These are phyloP conservation scores for Conus canariensis DNA, from an alignment of 2,888 invertebrate species.

Conservation along the genomic window DNA sequence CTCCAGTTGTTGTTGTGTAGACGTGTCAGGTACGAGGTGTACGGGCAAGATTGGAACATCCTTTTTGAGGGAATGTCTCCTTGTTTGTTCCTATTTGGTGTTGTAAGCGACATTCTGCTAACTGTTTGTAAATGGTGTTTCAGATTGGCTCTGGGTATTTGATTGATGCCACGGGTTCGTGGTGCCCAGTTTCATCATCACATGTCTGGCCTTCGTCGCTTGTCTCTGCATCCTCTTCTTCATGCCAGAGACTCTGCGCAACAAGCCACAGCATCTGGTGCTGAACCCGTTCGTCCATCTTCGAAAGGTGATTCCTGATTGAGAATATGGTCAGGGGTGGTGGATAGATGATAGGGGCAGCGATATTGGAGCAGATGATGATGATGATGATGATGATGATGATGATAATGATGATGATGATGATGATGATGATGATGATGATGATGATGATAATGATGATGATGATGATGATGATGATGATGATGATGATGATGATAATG, in stretches of 20 bases:
- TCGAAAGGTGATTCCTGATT: conserved; percentile 34
- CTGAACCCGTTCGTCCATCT: conserved; percentile 39
- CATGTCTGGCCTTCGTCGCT: conserved; percentile 17
- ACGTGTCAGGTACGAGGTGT: no score
- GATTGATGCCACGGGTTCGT: conserved; percentile 37
- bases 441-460: no score
- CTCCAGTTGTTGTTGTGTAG: no score
- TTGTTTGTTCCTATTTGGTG: no score
- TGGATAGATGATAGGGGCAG: background rate
- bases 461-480: no score
- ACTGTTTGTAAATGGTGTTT: background rate
- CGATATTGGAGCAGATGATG: no score
- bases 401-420: no score
- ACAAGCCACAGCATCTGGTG: background rate
- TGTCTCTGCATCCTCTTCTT: conserved; percentile 25
- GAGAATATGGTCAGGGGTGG: background rate
- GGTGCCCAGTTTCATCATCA: conserved; percentile 1
- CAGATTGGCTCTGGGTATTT: conserved; percentile 46
- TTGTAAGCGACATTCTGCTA: no score
- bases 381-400: background rate
- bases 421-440: no score
- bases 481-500: no score
- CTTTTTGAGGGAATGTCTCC: no score
- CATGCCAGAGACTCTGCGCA: conserved; percentile 44
- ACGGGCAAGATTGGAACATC: no score